Percentiles rank a stretch among this genome's conserved stretches.
Conservation (phyloP, 1,140 invertebrate genomes). For the Capitella teleta region DNA sequence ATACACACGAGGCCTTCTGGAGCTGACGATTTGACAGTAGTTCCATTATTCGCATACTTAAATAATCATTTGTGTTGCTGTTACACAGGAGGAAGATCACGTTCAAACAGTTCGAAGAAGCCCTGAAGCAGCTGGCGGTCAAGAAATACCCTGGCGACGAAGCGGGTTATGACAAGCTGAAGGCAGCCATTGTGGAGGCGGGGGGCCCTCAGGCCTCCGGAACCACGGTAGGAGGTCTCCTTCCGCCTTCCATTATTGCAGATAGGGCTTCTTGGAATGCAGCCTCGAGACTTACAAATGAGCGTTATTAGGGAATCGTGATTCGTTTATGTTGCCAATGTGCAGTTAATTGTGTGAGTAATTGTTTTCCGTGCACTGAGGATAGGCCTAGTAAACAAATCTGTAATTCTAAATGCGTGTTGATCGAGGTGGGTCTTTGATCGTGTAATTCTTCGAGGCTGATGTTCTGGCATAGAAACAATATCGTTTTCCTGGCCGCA, state of each 20-base stretch:
- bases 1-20: too few species aligned
- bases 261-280: not conserved
- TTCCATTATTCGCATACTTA: too few species aligned
- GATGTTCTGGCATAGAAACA: too few species aligned
- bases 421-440: too few species aligned
- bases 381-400: too few species aligned
- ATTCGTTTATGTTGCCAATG: not conserved
- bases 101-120: constrained; percentile 12
- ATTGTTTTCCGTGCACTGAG: too few species aligned
- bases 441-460: too few species aligned
- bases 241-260: not conserved
- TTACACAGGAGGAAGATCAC: constrained; percentile 12
- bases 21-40: too few species aligned
- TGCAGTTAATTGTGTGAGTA: too few species aligned
- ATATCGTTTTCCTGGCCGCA: too few species aligned
- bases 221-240: constrained; percentile 8
- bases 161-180: constrained; percentile 8
- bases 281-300: not conserved
- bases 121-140: constrained; percentile 10
- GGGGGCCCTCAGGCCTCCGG: constrained; percentile 8
- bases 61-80: too few species aligned
- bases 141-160: constrained; percentile 13
- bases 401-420: too few species aligned
- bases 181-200: constrained; percentile 5
- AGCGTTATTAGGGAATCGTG: not conserved